Percentiles rank a stretch among this genome's conserved stretches.
Evolutionary conservation across 92 coral and sea anemone genomes (phyloP).

Genomic region (Palythoa grandiflora): DNA sequence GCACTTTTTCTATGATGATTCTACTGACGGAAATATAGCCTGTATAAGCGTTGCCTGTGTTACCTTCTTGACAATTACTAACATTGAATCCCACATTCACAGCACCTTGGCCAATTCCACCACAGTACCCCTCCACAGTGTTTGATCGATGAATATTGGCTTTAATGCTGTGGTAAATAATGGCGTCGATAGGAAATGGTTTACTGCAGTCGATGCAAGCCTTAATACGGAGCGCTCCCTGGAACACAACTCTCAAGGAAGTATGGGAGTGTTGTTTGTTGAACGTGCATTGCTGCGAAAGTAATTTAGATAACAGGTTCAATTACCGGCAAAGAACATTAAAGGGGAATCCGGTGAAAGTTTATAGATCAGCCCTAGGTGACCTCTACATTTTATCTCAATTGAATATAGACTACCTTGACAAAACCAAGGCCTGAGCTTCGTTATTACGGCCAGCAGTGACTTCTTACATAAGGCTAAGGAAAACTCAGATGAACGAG

Average conservation of each 20-base stretch:
- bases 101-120: constrained; percentile 55
- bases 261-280: constrained; percentile 1
- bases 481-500: too few relatives aligned
- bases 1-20: constrained; percentile 72
- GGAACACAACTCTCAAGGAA: constrained; percentile 55
- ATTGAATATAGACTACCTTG: too few relatives aligned
- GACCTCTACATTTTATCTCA: too few relatives aligned
- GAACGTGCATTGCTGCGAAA: constrained; percentile 60
- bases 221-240: constrained; percentile 59
- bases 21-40: constrained; percentile 71
- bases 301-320: not conserved
- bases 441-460: too few relatives aligned
- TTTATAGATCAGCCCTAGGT: too few relatives aligned
- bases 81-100: constrained; percentile 69
- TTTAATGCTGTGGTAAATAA: constrained; percentile 47
- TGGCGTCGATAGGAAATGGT: constrained; percentile 64
- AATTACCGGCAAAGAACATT: too few relatives aligned
- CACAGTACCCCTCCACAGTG: too few relatives aligned
- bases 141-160: too few relatives aligned
- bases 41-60: constrained; percentile 52
- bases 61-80: constrained; percentile 26
- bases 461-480: too few relatives aligned
- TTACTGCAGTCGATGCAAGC: constrained; percentile 59
- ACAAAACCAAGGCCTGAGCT: too few relatives aligned
- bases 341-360: too few relatives aligned